Evolutionary conservation across 2,797 vertebrate genomes (phyloP), one percentile per base, ranked within the genome.

Genomic region (Spinus pinus): DNA sequence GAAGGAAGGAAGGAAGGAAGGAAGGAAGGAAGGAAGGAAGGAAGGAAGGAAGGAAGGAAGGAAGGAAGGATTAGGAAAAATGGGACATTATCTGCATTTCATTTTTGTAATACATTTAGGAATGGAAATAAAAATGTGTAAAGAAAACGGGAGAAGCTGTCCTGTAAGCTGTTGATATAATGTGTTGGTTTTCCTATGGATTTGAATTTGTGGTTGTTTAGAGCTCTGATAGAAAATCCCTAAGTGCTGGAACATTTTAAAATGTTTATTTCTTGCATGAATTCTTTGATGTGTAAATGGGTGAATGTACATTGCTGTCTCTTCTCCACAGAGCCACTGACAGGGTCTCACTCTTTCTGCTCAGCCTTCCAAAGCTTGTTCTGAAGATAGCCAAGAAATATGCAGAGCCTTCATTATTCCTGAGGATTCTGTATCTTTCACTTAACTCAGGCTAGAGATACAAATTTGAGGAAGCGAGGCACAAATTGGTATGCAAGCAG

Each of bases 121-220:
- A 15, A 25, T 47, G 54, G 33, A 83, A 85, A 81, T 6, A 2
- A 30, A 57, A 78, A 49, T 42, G 5, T 39, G 25, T 20, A 33
- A 90, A 31, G 37, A 60, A 77, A 91, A 49, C 2, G 7, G 14
- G 14, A 31, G 62, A 82, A 83, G 3, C 28, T 24, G 2, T 64
- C 82, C 56, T 42, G 15, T 57, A 78, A 85, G 27, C 20, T 83
- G 31, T 67, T 83, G 65, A 35, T 67, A 64, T 27, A 74, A 21
- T 37, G 27, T 51, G 10, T 11, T 47, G 56, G 3, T 67, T 94
- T 86, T 83, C 41, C 30, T 42, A 30, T 57, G 39, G 61, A 67
- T 86, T 92, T 75, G 41, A 88, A 49, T 88, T 61, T 61, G 27
- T 20, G 4, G 31, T 28, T 90, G 61, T 83, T 83, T 57, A 60